Conservation (phyloP, 1,140 invertebrate genomes). For the Ceratitis capitata region DNA sequence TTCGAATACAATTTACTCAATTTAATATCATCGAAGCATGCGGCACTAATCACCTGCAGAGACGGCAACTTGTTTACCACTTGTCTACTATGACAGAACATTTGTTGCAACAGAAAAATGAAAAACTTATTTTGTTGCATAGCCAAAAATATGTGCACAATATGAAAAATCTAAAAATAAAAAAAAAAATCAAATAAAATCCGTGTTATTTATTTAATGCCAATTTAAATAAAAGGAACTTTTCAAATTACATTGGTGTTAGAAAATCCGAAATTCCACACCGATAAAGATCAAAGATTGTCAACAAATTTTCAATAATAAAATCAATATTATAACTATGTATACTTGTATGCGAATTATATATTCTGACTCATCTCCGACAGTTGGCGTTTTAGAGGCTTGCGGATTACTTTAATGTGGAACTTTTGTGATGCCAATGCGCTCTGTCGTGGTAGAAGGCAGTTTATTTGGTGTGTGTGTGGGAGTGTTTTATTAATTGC, state of each 20-base stretch:
- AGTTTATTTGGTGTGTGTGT: constrained; percentile 14
- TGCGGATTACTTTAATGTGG: neutral
- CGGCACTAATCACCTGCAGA: constrained; percentile 12
- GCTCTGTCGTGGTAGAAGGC: too few species aligned
- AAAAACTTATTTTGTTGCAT: neutral
- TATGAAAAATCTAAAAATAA: neutral
- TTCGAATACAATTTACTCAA: constrained; percentile 1
- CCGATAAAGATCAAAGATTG: neutral
- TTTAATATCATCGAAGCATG: constrained; percentile 3
- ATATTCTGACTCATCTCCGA: neutral
- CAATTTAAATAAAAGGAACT: too few species aligned
- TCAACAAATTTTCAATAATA: constrained; percentile 15
- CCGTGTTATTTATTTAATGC: too few species aligned
- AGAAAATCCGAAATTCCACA: neutral
- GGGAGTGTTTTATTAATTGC: constrained; percentile 38
- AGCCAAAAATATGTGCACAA: neutral
- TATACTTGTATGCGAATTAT: neutral
- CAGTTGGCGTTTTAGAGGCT: neutral
- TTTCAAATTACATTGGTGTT: neutral
- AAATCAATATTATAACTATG: neutral
- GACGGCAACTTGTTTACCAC: constrained; percentile 11
- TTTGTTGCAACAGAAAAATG: neutral
- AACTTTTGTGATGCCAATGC: neutral
- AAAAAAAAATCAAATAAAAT: neutral
- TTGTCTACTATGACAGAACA: neutral